These are phyloP conservation scores for Drosophila malerkotliana DNA, from an alignment of 1,140 invertebrate genomes.

Conservation along the genomic window DNA sequence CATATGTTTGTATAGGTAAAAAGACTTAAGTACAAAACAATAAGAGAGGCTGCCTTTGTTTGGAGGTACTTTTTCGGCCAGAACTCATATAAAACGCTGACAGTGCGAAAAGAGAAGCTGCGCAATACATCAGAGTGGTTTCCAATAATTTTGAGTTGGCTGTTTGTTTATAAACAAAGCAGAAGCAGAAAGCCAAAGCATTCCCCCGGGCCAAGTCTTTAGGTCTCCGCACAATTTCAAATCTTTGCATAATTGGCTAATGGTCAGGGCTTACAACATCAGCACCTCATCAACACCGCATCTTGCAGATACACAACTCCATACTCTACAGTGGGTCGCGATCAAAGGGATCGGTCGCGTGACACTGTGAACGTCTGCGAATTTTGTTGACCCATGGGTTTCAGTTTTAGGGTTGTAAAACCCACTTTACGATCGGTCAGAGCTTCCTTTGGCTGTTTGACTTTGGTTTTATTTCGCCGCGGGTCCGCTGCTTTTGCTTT, in stretches of 20 bases:
- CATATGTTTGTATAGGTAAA: not conserved
- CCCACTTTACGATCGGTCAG: constrained; percentile 30
- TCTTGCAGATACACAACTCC: constrained; percentile 22
- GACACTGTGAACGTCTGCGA: constrained; percentile 31
- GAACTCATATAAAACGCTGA: constrained; percentile 69
- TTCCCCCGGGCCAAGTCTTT: not conserved
- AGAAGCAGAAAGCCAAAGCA: not conserved
- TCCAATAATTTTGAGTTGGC: constrained; percentile 35
- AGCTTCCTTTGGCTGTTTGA: constrained; percentile 54
- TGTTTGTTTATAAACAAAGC: constrained; percentile 56
- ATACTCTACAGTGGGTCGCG: constrained; percentile 23
- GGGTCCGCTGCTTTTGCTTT: constrained; percentile 61
- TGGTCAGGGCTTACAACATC: constrained; percentile 62
- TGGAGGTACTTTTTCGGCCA: constrained; percentile 35
- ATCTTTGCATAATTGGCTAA: constrained; percentile 67
- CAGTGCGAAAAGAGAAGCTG: constrained; percentile 65
- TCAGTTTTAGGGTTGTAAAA: constrained; percentile 23
- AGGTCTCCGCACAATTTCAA: constrained; percentile 41
- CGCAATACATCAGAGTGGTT: constrained; percentile 61
- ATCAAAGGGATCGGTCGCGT: constrained; percentile 44
- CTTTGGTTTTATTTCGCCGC: constrained; percentile 57
- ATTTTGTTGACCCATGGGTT: not conserved
- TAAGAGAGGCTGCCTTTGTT: constrained; percentile 50
- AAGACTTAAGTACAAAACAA: constrained; percentile 13
- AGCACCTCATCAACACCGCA: constrained; percentile 36